phyloP scores from a whole-genome alignment of 2,797 vertebrate genomes.

The Streptopelia turtur region DNA sequence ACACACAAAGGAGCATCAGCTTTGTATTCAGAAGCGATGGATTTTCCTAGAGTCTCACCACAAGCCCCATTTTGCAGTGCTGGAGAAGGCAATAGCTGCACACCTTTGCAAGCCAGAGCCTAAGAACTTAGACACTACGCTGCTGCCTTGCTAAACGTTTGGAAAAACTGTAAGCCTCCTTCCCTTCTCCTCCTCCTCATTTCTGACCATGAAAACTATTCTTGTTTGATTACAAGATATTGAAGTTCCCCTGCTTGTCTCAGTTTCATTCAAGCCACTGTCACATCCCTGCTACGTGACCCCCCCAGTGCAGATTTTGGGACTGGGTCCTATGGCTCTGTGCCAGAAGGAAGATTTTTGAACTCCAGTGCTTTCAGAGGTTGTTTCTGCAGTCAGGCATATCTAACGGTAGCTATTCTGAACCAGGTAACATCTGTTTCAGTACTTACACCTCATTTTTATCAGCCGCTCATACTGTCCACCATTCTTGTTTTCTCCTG shows the following conservation, averaged over 20 bases:
- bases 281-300: neutral
- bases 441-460: neutral
- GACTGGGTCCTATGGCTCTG: neutral
- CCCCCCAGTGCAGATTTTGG: neutral
- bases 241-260: neutral
- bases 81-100: neutral
- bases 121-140: neutral
- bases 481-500: neutral
- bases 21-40: neutral
- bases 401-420: constrained; percentile 22
- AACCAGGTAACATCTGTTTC: constrained; percentile 40
- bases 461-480: neutral
- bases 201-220: neutral
- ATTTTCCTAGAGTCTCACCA: neutral
- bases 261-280: neutral
- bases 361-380: neutral
- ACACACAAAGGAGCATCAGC: neutral
- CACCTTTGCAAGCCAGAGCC: neutral
- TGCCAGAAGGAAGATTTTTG: neutral
- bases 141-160: neutral
- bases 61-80: neutral
- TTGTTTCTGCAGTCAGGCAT: constrained; percentile 33
- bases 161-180: neutral
- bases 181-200: neutral
- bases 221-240: neutral